phyloP scores from a whole-genome alignment of 2,888 invertebrate genomes.

The Chymomyza amoena region DNA sequence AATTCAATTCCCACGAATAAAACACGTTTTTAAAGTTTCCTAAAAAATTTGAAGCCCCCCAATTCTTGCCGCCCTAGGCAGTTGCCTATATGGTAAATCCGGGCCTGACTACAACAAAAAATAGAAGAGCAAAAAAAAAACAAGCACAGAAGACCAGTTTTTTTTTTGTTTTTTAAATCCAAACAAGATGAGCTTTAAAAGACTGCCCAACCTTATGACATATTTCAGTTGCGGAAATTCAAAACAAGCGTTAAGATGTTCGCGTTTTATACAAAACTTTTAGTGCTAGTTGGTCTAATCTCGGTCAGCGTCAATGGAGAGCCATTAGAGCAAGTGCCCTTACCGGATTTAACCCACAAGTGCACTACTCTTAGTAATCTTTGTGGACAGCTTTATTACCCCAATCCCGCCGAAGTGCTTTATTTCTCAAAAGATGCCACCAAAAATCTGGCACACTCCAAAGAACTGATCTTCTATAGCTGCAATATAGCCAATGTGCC shows the following conservation, averaged over 20 bases:
- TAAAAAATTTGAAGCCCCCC: too few relatives aligned
- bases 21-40: too few relatives aligned
- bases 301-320: background rate
- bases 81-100: too few relatives aligned
- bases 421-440: conserved; percentile 25
- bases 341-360: background rate
- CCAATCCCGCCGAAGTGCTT: conserved; percentile 34
- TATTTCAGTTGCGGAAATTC: conserved; percentile 39
- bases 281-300: background rate
- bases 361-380: conserved; percentile 31
- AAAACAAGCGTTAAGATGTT: conserved; percentile 36
- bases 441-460: conserved; percentile 11
- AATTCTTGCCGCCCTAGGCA: too few relatives aligned
- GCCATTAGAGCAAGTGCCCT: background rate
- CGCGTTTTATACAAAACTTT: background rate
- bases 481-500: conserved; percentile 61
- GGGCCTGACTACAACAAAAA: too few relatives aligned
- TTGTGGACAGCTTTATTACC: conserved; percentile 33
- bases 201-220: conserved; percentile 38
- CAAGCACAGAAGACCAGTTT: background rate
- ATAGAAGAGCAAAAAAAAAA: background rate
- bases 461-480: conserved; percentile 36
- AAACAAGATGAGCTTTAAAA: conserved; percentile 17
- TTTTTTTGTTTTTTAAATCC: background rate
- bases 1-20: too few relatives aligned